These are phyloP conservation scores for Drosophila kanapiae DNA, from an alignment of 1,140 invertebrate species.

Conservation along the genomic window DNA sequence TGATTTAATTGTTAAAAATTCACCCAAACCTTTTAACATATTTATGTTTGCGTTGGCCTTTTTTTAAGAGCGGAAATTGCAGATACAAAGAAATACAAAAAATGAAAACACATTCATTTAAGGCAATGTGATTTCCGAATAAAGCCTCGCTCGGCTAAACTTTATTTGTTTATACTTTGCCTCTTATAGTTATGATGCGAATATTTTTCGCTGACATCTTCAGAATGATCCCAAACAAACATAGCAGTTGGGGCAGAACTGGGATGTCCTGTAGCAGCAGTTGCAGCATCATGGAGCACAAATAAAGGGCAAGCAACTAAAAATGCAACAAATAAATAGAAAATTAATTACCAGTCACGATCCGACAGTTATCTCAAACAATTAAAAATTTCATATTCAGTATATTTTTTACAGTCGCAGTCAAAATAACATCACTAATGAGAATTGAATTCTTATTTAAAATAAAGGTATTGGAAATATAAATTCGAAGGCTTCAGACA, in stretches of 20 bases:
- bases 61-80: background rate
- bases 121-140: background rate
- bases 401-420: background rate
- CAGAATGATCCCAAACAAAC: conserved; percentile 2
- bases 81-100: background rate
- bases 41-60: too few species aligned
- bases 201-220: background rate
- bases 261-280: conserved; percentile 87
- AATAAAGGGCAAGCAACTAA: conserved; percentile 86
- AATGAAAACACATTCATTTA: too few species aligned
- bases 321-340: background rate
- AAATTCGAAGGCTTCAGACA: too few species aligned
- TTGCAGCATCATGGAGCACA: conserved; percentile 89
- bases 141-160: background rate
- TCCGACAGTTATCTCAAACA: background rate
- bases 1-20: too few species aligned
- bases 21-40: too few species aligned
- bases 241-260: conserved; percentile 86
- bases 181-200: background rate
- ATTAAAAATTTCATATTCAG: background rate
- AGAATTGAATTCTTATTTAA: too few species aligned
- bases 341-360: conserved; percentile 3
- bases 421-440: background rate
- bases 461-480: too few species aligned
- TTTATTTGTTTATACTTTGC: background rate